A percentile compares a stretch with the other conserved stretches of the same genome.
Evolutionary conservation across 2,113 vertebrate species (phyloP).

Genomic region (Mola mola): DNA sequence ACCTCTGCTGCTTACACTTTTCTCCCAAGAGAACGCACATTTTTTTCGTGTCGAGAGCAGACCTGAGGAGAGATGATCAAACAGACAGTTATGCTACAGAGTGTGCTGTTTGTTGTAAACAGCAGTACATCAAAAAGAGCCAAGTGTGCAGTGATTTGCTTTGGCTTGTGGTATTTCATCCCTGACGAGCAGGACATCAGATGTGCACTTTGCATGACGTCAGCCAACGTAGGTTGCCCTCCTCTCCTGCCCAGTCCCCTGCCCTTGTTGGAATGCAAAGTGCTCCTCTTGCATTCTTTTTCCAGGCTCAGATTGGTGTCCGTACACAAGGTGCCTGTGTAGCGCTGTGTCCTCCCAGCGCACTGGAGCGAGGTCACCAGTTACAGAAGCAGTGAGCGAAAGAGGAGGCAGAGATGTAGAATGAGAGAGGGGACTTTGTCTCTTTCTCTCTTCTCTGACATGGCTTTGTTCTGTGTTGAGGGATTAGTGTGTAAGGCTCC

Average conservation of each 20-base stretch:
- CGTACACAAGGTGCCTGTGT: slow-evolving; percentile 39
- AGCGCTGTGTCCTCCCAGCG: slow-evolving; percentile 26
- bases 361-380: slow-evolving; percentile 40
- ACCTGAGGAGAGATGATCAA: slow-evolving; percentile 27
- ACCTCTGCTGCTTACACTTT: slow-evolving; percentile 24
- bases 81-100: slow-evolving; percentile 5
- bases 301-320: slow-evolving; percentile 34
- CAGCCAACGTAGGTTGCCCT: slow-evolving; percentile 30
- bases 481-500: slow-evolving; percentile 61
- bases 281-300: slow-evolving; percentile 31
- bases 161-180: slow-evolving; percentile 53
- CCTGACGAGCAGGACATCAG: slow-evolving; percentile 58
- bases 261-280: slow-evolving; percentile 38
- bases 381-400: slow-evolving; percentile 38
- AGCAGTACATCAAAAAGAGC: slow-evolving; percentile 47
- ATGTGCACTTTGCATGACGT: slow-evolving; percentile 71
- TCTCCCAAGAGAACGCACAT: slow-evolving; percentile 16
- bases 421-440: slow-evolving; percentile 41
- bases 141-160: slow-evolving; percentile 23
- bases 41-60: slow-evolving; percentile 23
- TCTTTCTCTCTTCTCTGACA: slow-evolving; percentile 46
- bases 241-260: slow-evolving; percentile 25
- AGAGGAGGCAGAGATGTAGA: slow-evolving; percentile 20
- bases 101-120: slow-evolving; percentile 28
- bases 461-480: slow-evolving; percentile 50